phyloP scores from a whole-genome alignment of 2,113 vertebrate species.

The Solea solea region DNA sequence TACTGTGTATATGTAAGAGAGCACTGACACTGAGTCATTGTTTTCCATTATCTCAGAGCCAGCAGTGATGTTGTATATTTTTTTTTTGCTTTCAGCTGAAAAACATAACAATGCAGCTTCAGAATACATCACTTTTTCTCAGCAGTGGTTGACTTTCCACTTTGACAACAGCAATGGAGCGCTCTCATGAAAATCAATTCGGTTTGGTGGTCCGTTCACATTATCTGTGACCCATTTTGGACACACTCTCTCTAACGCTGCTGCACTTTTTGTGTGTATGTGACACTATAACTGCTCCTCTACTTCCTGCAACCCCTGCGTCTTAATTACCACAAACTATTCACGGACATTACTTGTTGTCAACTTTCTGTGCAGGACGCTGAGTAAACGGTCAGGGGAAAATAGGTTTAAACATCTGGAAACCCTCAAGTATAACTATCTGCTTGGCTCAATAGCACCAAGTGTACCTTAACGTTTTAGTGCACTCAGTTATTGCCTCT shows the following conservation, averaged over 20 bases:
- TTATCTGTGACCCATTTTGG: neutral
- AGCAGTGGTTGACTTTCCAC: no score
- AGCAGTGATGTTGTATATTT: no score
- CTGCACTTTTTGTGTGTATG: no score
- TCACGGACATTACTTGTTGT: no score
- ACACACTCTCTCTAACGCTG: neutral
- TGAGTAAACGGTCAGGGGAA: no score
- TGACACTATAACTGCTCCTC: no score
- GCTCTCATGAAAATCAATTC: neutral
- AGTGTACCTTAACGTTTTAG: neutral
- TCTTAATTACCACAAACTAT: no score
- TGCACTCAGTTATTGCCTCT: neutral
- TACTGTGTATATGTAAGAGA: neutral
- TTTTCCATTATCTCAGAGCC: no score
- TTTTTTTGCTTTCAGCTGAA: no score
- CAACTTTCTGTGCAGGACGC: no score
- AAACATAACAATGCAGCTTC: no score
- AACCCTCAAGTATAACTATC: neutral
- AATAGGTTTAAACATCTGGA: conserved; percentile 5
- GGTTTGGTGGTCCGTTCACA: neutral
- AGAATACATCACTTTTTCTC: neutral
- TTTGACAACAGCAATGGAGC: neutral
- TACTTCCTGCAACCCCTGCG: no score
- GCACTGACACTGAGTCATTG: neutral
- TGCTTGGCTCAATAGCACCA: neutral